Conservation (phyloP, 2,113 vertebrate species). For the Pelvicachromis taeniatus region DNA sequence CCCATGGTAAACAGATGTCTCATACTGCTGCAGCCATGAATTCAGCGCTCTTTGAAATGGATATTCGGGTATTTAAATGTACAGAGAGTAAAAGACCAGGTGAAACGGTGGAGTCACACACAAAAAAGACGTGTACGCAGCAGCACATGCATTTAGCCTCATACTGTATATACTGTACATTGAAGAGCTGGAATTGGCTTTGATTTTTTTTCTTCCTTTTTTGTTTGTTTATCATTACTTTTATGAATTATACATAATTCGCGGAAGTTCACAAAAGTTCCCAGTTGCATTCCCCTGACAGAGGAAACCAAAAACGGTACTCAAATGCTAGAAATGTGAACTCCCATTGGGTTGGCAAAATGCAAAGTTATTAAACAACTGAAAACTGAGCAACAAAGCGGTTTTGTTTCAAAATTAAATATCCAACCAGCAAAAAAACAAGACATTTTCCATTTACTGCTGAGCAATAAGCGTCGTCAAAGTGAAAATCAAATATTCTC, state of each 20-base stretch:
- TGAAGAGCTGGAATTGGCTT: background rate
- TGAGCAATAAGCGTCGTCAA: background rate
- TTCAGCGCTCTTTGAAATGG: conserved; percentile 60
- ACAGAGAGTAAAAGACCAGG: conserved; percentile 6
- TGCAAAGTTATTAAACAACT: background rate
- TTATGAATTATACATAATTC: conserved; percentile 59
- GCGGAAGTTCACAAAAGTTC: conserved; percentile 22
- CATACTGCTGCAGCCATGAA: background rate
- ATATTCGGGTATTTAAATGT: conserved; percentile 41
- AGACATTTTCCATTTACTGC: background rate
- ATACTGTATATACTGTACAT: background rate
- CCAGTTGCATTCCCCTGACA: background rate
- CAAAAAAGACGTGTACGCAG: background rate
- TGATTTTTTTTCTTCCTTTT: background rate
- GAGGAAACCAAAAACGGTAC: background rate
- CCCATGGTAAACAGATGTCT: conserved; percentile 34
- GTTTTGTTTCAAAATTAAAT: background rate
- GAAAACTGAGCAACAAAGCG: background rate
- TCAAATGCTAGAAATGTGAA: background rate
- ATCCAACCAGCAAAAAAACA: background rate
- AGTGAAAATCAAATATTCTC: background rate
- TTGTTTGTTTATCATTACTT: conserved; percentile 1
- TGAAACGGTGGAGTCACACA: background rate
- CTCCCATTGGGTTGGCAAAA: background rate
- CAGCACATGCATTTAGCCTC: background rate